phyloP scores from a whole-genome alignment of 30 jellyfish, hydroid and myxozoan genomes.

The Pelagia noctiluca region DNA sequence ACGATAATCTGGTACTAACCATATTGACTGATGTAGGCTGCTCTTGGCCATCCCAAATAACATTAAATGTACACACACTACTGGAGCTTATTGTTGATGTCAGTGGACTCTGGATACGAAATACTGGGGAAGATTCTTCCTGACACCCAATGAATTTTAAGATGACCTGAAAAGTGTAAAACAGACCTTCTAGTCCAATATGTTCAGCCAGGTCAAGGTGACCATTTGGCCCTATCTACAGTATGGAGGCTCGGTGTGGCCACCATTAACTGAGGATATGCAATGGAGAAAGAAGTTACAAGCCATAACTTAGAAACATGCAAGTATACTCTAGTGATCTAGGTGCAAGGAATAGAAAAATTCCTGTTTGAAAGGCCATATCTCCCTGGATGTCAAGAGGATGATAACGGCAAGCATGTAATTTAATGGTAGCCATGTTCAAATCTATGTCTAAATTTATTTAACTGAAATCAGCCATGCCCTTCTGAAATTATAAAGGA shows the following conservation, averaged over 20 bases:
- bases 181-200: conserved; percentile 15
- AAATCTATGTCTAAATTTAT: too few species aligned
- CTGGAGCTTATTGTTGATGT: conserved; percentile 13
- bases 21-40: not conserved
- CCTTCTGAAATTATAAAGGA: too few species aligned
- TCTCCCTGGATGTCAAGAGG: too few species aligned
- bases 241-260: not conserved
- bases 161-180: conserved; percentile 4
- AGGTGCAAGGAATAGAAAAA: too few species aligned
- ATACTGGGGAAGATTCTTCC: conserved; percentile 12
- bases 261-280: conserved; percentile 14
- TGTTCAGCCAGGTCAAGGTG: conserved; percentile 1
- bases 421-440: too few species aligned
- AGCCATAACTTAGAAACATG: conserved; percentile 10
- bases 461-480: too few species aligned
- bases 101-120: conserved; percentile 14
- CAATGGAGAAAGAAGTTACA: conserved; percentile 11
- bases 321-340: not conserved
- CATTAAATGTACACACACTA: not conserved
- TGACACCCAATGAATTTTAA: conserved; percentile 11
- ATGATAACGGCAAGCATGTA: too few species aligned
- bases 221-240: too few species aligned
- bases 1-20: not conserved
- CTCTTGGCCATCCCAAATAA: conserved; percentile 20
- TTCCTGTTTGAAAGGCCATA: too few species aligned